These are phyloP conservation scores for Synanthedon myopaeformis DNA, from an alignment of 2,888 invertebrate species.

Conservation along the genomic window DNA sequence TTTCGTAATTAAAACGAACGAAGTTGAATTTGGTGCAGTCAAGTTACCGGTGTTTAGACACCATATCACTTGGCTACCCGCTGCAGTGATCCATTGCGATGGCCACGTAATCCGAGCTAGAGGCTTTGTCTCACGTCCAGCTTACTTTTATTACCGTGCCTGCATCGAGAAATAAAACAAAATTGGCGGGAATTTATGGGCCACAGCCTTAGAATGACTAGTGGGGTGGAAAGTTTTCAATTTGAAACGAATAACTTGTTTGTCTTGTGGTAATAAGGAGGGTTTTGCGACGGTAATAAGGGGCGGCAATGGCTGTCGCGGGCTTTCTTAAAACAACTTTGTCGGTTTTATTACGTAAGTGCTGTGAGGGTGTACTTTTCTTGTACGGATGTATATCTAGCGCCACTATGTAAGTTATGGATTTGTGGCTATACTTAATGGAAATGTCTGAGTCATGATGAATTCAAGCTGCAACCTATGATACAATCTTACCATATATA, in stretches of 20 bases:
- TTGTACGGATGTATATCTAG: not conserved
- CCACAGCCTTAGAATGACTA: slow-evolving; percentile 58
- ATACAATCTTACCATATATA: no score
- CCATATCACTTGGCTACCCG: slow-evolving; percentile 40
- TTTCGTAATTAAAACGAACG: not conserved
- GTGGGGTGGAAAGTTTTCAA: slow-evolving; percentile 70
- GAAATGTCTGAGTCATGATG: no score
- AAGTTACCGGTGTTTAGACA: slow-evolving; percentile 53
- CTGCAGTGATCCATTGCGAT: slow-evolving; percentile 62
- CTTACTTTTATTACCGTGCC: slow-evolving; percentile 70
- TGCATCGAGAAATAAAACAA: slow-evolving; percentile 69
- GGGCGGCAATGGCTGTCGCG: slow-evolving; percentile 58
- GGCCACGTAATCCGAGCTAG: slow-evolving; percentile 60
- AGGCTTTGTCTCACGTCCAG: slow-evolving; percentile 69
- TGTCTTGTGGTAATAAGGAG: slow-evolving; percentile 64
- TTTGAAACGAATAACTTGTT: slow-evolving; percentile 70
- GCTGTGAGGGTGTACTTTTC: slow-evolving; percentile 9
- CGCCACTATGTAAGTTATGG: no score
- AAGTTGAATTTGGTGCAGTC: slow-evolving; percentile 11
- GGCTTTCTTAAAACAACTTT: slow-evolving; percentile 67
- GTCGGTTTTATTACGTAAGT: slow-evolving; percentile 65
- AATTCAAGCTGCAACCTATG: no score
- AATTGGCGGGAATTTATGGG: slow-evolving; percentile 69
- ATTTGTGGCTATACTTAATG: no score
- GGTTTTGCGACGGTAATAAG: slow-evolving; percentile 61